phyloP scores from a whole-genome alignment of 64 coral and sea anemone genomes.

The Anthopleura sola region DNA sequence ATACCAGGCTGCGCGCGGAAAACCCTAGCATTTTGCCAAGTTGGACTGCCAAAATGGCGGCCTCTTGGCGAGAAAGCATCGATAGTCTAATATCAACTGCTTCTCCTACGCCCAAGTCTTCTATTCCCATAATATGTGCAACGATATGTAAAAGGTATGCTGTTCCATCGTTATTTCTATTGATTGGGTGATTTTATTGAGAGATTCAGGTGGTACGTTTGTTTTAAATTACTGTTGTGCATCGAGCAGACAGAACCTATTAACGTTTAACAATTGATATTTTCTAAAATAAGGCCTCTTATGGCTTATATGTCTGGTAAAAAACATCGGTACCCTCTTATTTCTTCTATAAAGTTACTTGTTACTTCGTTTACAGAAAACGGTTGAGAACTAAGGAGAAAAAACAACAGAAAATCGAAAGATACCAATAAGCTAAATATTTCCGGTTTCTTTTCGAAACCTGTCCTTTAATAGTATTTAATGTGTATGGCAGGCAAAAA shows the following conservation, averaged over 20 bases:
- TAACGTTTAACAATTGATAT: background rate
- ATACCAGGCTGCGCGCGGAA: background rate
- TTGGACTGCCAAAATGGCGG: constrained; percentile 71
- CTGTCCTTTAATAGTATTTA: too few species aligned
- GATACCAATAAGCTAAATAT: background rate
- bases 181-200: background rate
- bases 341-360: too few species aligned
- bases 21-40: background rate
- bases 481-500: too few species aligned
- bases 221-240: background rate
- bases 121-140: constrained; percentile 47
- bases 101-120: constrained; percentile 38
- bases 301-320: background rate
- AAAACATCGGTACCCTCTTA: background rate
- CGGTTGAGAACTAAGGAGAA: too few species aligned
- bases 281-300: background rate
- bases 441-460: background rate
- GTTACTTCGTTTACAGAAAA: background rate
- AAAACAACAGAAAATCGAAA: background rate
- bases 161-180: background rate
- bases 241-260: background rate
- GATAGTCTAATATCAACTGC: constrained; percentile 52
- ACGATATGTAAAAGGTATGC: constrained; percentile 56
- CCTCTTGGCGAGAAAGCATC: constrained; percentile 47
- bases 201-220: background rate